Conservation (phyloP, 1,140 invertebrate species). For the Danaus plexippus region DNA sequence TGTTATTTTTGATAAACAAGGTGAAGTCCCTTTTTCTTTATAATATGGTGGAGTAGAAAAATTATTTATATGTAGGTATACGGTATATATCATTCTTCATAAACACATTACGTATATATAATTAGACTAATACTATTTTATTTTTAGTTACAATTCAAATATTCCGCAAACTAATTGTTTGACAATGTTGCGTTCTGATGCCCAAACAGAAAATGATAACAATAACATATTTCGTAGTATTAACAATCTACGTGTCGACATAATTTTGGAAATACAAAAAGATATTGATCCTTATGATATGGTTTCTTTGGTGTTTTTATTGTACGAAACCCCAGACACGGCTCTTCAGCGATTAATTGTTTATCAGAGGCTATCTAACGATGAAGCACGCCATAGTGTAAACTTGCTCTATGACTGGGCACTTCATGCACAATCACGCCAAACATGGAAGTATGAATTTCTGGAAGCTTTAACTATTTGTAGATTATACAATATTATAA, state of each 20-base stretch:
- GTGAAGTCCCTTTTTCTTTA: no score
- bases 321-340: conserved; percentile 56
- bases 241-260: conserved; percentile 35
- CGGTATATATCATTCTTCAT: no score
- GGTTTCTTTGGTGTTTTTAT: conserved; percentile 54
- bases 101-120: no score
- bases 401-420: conserved; percentile 58
- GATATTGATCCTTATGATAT: conserved; percentile 51
- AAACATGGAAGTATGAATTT: conserved; percentile 57
- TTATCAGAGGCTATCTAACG: conserved; percentile 43
- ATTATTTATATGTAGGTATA: no score
- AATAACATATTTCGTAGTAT: conserved; percentile 27
- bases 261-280: conserved; percentile 49
- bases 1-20: no score
- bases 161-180: no score
- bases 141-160: no score
- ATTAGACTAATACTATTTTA: no score
- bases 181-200: conserved; percentile 36
- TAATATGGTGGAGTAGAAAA: no score
- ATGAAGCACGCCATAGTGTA: conserved; percentile 33
- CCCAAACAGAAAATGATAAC: conserved; percentile 21
- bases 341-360: conserved; percentile 51
- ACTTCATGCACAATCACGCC: conserved; percentile 31
- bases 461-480: conserved; percentile 55
- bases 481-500: conserved; percentile 44